A percentile compares a stretch with the other conserved stretches of the same genome.
These are phyloP conservation scores for Melanotaenia trifasciata DNA, from an alignment of 2,797 vertebrate species.

Conservation along the genomic window DNA sequence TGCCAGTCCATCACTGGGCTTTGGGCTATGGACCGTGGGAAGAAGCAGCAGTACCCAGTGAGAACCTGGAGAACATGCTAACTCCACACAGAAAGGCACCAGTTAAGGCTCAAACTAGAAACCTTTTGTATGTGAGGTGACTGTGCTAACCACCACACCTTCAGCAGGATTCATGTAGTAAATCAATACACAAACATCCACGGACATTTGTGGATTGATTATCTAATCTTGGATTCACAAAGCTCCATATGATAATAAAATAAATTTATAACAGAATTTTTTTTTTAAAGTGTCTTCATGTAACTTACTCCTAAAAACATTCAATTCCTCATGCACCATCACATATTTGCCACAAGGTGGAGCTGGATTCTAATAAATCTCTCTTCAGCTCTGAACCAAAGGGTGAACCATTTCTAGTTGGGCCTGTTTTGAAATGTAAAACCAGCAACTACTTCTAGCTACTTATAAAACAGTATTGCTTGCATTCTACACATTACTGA, in stretches of 20 bases:
- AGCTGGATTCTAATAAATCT: constrained; percentile 21
- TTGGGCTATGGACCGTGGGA: too few relatives aligned
- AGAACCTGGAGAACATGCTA: too few relatives aligned
- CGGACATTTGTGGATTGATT: neutral
- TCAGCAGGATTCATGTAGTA: neutral
- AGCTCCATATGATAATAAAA: neutral
- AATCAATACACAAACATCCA: neutral
- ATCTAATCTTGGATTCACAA: neutral
- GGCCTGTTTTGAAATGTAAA: neutral
- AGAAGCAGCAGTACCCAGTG: too few relatives aligned
- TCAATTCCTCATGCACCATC: neutral
- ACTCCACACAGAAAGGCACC: too few relatives aligned
- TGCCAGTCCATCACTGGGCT: too few relatives aligned
- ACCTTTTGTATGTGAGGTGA: neutral
- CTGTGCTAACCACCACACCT: too few relatives aligned
- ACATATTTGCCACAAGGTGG: constrained; percentile 50
- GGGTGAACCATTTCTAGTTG: neutral
- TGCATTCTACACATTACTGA: too few relatives aligned
- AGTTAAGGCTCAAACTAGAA: too few relatives aligned
- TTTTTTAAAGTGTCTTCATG: neutral
- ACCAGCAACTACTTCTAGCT: neutral
- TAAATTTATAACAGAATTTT: neutral
- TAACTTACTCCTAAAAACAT: neutral
- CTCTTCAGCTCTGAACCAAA: fast-evolving
- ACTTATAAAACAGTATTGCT: too few relatives aligned